Conservation (phyloP, 2,113 vertebrate genomes). For the Epinephelus fuscoguttatus region DNA sequence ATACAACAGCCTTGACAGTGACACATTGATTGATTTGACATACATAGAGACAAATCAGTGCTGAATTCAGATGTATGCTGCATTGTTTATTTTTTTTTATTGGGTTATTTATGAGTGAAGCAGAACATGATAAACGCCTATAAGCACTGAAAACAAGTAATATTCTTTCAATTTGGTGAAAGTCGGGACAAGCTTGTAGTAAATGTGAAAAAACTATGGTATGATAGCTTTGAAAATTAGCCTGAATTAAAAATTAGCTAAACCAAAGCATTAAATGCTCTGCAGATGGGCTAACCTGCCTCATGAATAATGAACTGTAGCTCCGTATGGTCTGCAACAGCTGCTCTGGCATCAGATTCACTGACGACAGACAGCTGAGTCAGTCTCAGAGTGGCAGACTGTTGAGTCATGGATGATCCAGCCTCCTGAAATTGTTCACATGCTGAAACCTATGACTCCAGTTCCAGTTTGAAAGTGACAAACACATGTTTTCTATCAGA, state of each 20-base stretch:
- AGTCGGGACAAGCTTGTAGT: no score
- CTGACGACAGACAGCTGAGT: neutral
- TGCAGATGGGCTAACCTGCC: neutral
- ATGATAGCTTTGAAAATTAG: no score
- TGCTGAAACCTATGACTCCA: neutral
- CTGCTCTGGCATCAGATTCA: conserved; percentile 26
- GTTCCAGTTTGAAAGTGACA: conserved; percentile 39
- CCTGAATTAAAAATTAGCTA: neutral
- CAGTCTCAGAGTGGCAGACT: conserved; percentile 16
- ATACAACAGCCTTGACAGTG: no score
- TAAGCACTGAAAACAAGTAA: no score
- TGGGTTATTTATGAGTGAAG: no score
- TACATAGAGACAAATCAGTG: no score
- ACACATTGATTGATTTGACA: no score
- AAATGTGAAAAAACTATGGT: no score
- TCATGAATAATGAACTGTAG: conserved; percentile 5
- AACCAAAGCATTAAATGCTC: neutral
- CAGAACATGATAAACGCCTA: no score
- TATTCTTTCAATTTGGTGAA: no score
- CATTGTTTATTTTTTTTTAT: no score
- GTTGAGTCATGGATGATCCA: conserved; percentile 30
- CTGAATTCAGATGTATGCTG: no score
- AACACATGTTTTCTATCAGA: conserved; percentile 53
- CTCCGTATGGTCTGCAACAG: neutral
- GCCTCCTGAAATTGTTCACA: conserved; percentile 27